phyloP scores from a whole-genome alignment of 1,140 invertebrate genomes.

The Macrobrachium nipponense region DNA sequence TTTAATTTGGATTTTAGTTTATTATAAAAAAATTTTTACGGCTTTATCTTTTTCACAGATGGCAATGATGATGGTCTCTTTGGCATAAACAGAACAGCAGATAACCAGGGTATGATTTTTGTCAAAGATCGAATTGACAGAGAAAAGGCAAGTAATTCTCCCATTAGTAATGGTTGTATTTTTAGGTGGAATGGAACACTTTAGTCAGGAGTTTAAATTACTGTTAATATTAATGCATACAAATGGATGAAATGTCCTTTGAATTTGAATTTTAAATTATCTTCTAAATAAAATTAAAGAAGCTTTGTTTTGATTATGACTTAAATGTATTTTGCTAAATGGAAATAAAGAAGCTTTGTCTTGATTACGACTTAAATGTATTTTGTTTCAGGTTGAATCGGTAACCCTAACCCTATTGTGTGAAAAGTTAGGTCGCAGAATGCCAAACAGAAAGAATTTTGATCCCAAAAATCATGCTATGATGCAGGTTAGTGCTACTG shows the following conservation, averaged over 20 bases:
- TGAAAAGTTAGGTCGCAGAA: slow-evolving; percentile 50
- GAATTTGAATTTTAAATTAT: no score
- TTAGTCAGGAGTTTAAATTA: no score
- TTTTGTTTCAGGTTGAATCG: slow-evolving; percentile 37
- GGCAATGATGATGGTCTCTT: slow-evolving; percentile 80
- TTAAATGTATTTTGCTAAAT: no score
- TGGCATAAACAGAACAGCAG: slow-evolving; percentile 74
- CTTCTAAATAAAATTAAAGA: no score
- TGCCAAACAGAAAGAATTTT: slow-evolving; percentile 50
- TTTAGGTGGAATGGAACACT: no score
- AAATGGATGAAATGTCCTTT: no score
- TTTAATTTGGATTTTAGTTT: background rate
- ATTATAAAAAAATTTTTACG: background rate
- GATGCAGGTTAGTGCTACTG: slow-evolving; percentile 18
- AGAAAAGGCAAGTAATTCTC: slow-evolving; percentile 75
- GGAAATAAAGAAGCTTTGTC: no score
- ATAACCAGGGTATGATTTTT: slow-evolving; percentile 77
- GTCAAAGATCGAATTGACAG: slow-evolving; percentile 77
- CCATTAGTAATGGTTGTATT: slow-evolving; percentile 68
- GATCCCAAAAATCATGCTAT: slow-evolving; percentile 46
- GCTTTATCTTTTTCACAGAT: slow-evolving; percentile 67
- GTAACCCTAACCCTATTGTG: slow-evolving; percentile 54
- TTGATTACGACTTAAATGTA: background rate
- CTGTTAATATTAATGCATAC: no score
- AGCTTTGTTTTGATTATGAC: background rate